phyloP scores from a whole-genome alignment of 2,113 vertebrate species.

The Dicerorhinus sumatrensis region DNA sequence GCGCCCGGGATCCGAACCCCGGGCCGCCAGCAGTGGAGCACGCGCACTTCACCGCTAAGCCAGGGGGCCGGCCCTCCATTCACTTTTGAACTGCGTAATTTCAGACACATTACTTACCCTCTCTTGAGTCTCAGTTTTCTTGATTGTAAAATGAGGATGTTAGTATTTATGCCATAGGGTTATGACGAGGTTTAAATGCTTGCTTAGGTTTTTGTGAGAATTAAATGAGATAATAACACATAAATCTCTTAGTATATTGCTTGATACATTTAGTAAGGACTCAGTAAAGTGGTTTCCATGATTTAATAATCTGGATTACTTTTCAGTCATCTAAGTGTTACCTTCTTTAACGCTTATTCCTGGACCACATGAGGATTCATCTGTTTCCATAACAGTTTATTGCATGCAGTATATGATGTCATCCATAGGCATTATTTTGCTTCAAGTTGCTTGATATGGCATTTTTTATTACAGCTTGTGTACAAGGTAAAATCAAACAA shows the following conservation, averaged over 20 bases:
- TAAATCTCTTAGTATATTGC: not conserved
- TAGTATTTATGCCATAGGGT: not conserved
- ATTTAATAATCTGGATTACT: not conserved
- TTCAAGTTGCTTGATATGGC: not conserved
- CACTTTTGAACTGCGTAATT: not conserved
- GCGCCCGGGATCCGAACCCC: too few relatives aligned
- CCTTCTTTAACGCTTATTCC: not conserved
- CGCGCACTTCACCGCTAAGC: too few relatives aligned
- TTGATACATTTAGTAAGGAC: not conserved
- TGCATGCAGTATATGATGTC: not conserved
- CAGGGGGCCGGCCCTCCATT: too few relatives aligned
- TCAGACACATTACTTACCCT: not conserved
- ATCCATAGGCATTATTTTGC: not conserved
- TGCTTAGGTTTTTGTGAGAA: not conserved
- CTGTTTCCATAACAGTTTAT: not conserved
- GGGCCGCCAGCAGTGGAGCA: too few relatives aligned
- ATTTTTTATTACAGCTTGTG: slow-evolving; percentile 89
- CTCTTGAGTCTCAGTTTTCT: not conserved
- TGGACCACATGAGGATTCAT: not conserved
- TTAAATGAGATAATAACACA: not conserved
- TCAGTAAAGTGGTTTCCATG: not conserved
- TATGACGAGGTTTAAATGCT: not conserved
- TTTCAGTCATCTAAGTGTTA: not conserved
- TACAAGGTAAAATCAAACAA: slow-evolving; percentile 96
- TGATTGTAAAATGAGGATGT: not conserved